These are phyloP conservation scores for Diadumene lineata DNA, from an alignment of 92 coral and sea anemone genomes.

Conservation along the genomic window DNA sequence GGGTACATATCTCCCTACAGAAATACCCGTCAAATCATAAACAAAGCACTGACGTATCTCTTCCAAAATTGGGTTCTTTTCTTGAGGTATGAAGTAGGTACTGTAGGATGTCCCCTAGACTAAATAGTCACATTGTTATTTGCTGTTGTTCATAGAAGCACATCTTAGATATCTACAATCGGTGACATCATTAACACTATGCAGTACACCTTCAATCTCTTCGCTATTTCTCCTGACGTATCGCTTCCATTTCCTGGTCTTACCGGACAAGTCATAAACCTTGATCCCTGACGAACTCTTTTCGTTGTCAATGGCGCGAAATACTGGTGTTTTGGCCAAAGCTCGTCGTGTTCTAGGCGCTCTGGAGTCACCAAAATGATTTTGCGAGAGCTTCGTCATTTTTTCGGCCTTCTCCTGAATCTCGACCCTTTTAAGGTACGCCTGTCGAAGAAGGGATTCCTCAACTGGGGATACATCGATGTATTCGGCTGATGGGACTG, in stretches of 20 bases:
- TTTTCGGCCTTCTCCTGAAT: slow-evolving; percentile 29
- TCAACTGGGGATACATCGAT: slow-evolving; percentile 3
- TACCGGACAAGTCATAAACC: neutral
- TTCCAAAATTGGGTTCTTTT: neutral
- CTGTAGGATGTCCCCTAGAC: neutral
- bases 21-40: no score
- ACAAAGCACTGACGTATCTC: no score
- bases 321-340: neutral
- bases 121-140: neutral
- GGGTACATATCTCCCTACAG: no score
- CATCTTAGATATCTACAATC: slow-evolving; percentile 26
- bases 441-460: slow-evolving; percentile 30
- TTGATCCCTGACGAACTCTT: neutral
- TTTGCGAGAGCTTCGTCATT: slow-evolving; percentile 30
- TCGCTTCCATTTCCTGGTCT: slow-evolving; percentile 13
- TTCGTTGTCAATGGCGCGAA: neutral
- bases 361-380: slow-evolving; percentile 50
- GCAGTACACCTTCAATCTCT: slow-evolving; percentile 4
- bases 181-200: slow-evolving; percentile 9
- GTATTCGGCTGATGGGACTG: neutral
- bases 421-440: slow-evolving; percentile 39
- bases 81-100: neutral
- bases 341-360: neutral
- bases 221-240: slow-evolving; percentile 7
- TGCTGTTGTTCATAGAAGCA: neutral